phyloP scores from a whole-genome alignment of 2,113 vertebrate genomes.

The Centrocercus urophasianus region DNA sequence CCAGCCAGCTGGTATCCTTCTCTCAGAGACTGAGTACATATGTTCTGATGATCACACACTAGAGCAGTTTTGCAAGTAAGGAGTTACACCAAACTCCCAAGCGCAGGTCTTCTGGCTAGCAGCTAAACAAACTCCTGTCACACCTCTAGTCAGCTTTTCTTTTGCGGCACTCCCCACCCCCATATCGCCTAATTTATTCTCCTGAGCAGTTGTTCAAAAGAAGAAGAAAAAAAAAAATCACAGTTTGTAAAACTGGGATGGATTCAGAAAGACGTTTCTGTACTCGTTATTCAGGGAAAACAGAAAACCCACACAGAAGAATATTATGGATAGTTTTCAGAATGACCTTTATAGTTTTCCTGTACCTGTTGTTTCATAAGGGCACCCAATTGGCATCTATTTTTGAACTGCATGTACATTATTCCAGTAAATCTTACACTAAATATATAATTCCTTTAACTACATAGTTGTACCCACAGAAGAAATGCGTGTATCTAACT shows the following conservation, averaged over 20 bases:
- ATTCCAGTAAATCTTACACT: background rate
- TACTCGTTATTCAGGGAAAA: background rate
- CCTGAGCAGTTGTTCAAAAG: conserved; percentile 59
- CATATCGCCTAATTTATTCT: conserved; percentile 48
- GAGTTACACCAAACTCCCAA: conserved; percentile 56
- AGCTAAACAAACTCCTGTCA: conserved; percentile 59
- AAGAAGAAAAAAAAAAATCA: conserved; percentile 28
- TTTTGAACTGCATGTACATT: conserved; percentile 4
- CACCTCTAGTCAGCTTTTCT: conserved; percentile 61
- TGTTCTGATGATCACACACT: conserved; percentile 75
- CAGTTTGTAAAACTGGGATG: conserved; percentile 59
- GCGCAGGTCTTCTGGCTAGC: conserved; percentile 61
- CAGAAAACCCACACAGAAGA: background rate
- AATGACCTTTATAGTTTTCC: background rate
- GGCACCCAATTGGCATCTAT: conserved; percentile 13
- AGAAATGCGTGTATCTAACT: background rate
- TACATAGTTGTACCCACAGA: background rate
- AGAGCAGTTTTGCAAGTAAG: conserved; percentile 67
- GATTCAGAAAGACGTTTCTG: conserved; percentile 7
- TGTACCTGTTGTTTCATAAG: background rate
- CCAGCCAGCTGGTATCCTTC: conserved; percentile 81
- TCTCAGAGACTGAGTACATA: conserved; percentile 70
- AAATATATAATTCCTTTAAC: background rate
- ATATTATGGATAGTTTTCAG: conserved; percentile 13
- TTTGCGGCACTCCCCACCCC: background rate